Base-by-base conservation (phyloP, 53 echinoderm and acorn worm species). In the Antedon mediterranea region DNA sequence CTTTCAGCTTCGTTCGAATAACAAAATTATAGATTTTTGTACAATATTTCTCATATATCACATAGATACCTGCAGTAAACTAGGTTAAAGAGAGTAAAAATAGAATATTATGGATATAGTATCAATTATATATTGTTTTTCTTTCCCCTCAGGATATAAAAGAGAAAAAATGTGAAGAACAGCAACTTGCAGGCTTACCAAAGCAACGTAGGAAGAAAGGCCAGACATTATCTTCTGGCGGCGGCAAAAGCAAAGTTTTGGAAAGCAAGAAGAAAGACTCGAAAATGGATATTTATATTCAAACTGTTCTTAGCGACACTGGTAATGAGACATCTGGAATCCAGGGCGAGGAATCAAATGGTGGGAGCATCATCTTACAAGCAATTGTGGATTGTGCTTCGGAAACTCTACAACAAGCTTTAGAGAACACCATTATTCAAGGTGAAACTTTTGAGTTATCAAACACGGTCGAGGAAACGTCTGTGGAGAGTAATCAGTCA, bases 151-250 rank as follows among this genome's bases (percentile, higher is more conserved):
- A 57, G 57, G 57, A 26, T 57, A 18, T 26, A 13, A 57, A 57
- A 57, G 57, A 57, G 57, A 57, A 57, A 57, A 57, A 57, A 57
- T 57, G 57, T 57, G 57, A 57, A 57, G 57, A 57, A 57, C 57
- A 57, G 57, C 9, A 3, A 26, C 23, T 26, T 3, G 1, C 57
- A 57, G 23, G 57, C 57, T 57, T 57, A 23, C 9, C 20, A 2
- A 57, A 57, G 57, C 57, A 57, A 57, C 23, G 20, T 23, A 57
- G 57, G 57, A 57, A 57, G 57, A 57, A 57, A 57, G 57, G 2
- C 9, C 9, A 57, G 57, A 26, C 57, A 57, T 13, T 13, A 57
- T 11, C 57, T 2, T 3, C 23, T 57, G 57, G 23, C 2, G 20
- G 57, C 23, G 57, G 23, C 23, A 57, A 57, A 57, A 57, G 23